Evolutionary conservation across 2,888 invertebrate species (phyloP).

Genomic region (Lissonota sp.): DNA sequence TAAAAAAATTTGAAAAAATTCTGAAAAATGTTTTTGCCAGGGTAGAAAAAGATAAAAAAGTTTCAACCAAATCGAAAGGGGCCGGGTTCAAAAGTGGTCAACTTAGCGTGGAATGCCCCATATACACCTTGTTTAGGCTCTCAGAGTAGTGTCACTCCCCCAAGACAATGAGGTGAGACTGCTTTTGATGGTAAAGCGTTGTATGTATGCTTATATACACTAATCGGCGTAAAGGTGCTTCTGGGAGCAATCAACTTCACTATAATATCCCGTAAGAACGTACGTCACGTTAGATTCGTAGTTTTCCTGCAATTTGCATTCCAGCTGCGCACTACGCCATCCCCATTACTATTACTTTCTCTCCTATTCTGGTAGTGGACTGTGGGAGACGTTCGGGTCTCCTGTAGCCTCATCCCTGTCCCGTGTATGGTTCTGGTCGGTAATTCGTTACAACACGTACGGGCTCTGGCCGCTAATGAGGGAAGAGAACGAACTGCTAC

Average conservation of each 20-base stretch:
- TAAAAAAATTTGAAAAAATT: no score
- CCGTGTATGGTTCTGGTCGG: constrained; percentile 64
- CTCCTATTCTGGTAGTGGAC: constrained; percentile 1
- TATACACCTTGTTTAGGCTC: no score
- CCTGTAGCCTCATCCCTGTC: constrained; percentile 12
- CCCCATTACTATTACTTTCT: constrained; percentile 8
- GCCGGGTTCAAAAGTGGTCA: no score
- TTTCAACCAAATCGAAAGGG: no score
- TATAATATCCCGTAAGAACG: constrained; percentile 51
- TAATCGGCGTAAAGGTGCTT: constrained; percentile 25
- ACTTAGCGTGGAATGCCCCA: no score
- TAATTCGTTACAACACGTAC: constrained; percentile 77
- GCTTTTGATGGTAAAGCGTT: neutral
- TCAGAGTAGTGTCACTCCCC: no score
- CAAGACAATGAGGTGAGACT: no score
- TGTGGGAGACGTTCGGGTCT: constrained; percentile 21
- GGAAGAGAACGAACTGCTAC: constrained; percentile 74
- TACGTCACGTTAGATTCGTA: constrained; percentile 69
- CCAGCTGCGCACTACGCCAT: constrained; percentile 70
- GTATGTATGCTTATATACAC: neutral
- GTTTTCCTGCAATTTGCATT: constrained; percentile 78
- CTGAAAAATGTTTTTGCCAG: no score
- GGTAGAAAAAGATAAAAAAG: no score
- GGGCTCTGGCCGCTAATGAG: constrained; percentile 77
- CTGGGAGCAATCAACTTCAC: constrained; percentile 47